These are phyloP conservation scores for Dryococelus australis DNA, from an alignment of 2,888 invertebrate genomes.

Conservation along the genomic window DNA sequence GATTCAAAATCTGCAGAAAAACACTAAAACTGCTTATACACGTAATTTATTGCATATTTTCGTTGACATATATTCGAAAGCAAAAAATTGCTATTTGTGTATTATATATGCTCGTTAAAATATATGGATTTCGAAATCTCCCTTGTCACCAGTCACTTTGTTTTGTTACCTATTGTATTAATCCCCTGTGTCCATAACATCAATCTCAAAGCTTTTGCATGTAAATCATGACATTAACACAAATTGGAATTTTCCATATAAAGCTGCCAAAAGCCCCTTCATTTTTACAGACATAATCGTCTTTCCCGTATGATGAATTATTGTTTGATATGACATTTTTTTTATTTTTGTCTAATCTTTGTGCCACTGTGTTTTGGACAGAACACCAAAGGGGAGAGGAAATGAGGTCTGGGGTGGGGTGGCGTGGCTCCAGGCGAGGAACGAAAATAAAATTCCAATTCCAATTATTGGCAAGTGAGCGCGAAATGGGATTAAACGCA, in stretches of 20 bases:
- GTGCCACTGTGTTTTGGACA: neutral
- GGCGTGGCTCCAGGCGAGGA: neutral
- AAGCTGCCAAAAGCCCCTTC: neutral
- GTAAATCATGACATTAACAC: slow-evolving; percentile 1
- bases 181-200: neutral
- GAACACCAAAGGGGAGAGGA: neutral
- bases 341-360: neutral
- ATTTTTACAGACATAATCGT: neutral
- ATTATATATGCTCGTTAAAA: neutral
- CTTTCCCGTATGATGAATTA: neutral
- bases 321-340: slow-evolving; percentile 7
- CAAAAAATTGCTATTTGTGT: neutral
- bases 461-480: slow-evolving; percentile 6
- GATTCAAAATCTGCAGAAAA: too few relatives aligned
- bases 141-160: neutral
- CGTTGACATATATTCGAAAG: too few relatives aligned
- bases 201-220: neutral
- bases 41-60: too few relatives aligned
- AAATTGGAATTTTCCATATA: neutral
- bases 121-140: neutral
- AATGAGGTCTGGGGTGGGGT: neutral
- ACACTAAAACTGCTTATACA: too few relatives aligned
- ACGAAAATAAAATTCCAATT: slow-evolving; percentile 2
- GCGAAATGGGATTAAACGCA: slow-evolving; percentile 16
- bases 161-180: neutral